Evolutionary conservation across 2,113 vertebrate species (phyloP), one percentile per base, ranked within the genome.

Genomic region (Crocuta crocuta): DNA sequence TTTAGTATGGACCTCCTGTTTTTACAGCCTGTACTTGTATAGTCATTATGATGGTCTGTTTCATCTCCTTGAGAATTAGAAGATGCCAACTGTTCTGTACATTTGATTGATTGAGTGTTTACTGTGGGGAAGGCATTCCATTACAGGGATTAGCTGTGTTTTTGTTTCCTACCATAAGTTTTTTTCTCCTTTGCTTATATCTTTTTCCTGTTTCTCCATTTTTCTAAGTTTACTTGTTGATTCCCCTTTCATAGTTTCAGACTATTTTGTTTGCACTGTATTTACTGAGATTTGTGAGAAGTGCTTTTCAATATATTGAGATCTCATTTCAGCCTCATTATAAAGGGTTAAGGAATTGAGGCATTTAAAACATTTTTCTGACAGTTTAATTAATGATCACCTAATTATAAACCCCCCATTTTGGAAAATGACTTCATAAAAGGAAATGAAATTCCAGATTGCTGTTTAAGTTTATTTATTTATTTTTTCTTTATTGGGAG

Each of bases 131-230:
- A 92, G 66, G n/a, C 87, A 74, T 74, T 84, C 70, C 26, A 28
- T 95, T 91, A 68, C 28, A 89, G 39, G 35, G n/a, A 76, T 84
- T 85, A 87, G 43, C 28, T 95, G 79, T 91, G 28, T 4, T 74
- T 11, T 85, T 83, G 16, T 93, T 45, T 85, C 61, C 48, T 88
- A 45, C 19, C 5, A 1, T 84, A 76, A 68, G 23, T 9, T 28
- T 61, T 88, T 79, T 71, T 81, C 48, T 23, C 50, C 68, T 26
- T 91, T 88, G 45, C 26, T 93, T 76, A 35, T 35, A 61, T 19
- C 23, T 86, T 94, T 95, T 86, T 89, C 35, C 10, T 79, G 11
- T 94, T 78, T 93, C 68, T 74, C 88, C 55, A 84, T 79, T 96
- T 28, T 88, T 97, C 35, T 91, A 68, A 71, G 61, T 91, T 97